These are phyloP conservation scores for Tipula vernalis DNA, from an alignment of 2,888 invertebrate species.

Conservation along the genomic window DNA sequence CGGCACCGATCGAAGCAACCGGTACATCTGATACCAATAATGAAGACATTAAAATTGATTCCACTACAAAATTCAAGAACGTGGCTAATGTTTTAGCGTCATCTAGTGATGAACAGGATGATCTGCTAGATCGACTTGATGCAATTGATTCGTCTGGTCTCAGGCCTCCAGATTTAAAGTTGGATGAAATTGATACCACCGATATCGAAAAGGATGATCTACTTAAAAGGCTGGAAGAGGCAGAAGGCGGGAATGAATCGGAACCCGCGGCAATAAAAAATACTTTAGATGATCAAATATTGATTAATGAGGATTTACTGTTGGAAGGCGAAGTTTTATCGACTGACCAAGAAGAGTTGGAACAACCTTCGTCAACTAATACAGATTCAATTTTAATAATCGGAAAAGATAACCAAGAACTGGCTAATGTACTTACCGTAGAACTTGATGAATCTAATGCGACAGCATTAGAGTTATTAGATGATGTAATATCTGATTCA, in stretches of 20 bases:
- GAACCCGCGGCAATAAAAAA: not conserved
- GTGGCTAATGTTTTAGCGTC: not conserved
- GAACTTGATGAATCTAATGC: not conserved
- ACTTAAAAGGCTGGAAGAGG: not conserved
- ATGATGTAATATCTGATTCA: not conserved
- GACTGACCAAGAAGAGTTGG: not conserved
- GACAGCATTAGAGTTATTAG: not conserved
- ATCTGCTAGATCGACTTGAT: not conserved
- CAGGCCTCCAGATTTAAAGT: not conserved
- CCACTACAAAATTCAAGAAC: not conserved
- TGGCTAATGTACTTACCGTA: not conserved
- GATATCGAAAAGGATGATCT: slow-evolving; percentile 5
- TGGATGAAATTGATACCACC: not conserved
- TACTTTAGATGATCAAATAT: not conserved
- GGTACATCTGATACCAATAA: not conserved
- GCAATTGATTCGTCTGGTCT: not conserved
- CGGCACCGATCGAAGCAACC: not conserved
- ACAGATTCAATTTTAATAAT: not conserved
- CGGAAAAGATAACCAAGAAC: not conserved
- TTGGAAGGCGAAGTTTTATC: not conserved
- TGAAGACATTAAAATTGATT: not conserved
- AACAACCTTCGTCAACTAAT: not conserved
- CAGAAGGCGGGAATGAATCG: not conserved
- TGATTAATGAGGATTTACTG: not conserved
- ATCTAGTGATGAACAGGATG: not conserved